Evolutionary conservation across 2,113 vertebrate genomes (phyloP).

Genomic region (Notothenia coriiceps): DNA sequence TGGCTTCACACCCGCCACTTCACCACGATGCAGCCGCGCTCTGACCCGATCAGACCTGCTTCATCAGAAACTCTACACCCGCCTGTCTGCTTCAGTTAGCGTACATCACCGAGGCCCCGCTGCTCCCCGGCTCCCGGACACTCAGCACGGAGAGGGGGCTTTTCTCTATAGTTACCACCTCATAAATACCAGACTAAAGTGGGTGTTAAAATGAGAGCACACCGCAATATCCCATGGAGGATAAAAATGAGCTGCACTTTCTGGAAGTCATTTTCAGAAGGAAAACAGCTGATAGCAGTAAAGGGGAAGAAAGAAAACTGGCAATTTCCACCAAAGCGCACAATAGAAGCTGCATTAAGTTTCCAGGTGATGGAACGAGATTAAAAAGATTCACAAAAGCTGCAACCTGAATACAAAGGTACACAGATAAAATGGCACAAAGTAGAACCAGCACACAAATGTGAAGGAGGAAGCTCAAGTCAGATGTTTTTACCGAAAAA

Average conservation of each 20-base stretch:
- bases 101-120: conserved; percentile 45
- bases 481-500: conserved; percentile 62
- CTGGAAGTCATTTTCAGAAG: conserved; percentile 43
- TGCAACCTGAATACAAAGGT: not conserved
- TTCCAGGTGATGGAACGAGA: not conserved
- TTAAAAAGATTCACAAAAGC: not conserved
- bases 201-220: conserved; percentile 71
- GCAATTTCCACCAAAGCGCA: not conserved
- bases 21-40: conserved; percentile 12
- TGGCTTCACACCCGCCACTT: conserved; percentile 30
- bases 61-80: conserved; percentile 55
- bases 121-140: conserved; percentile 24
- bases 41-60: conserved; percentile 59
- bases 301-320: conserved; percentile 16
- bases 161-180: conserved; percentile 68
- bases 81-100: conserved; percentile 62
- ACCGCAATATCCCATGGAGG: conserved; percentile 54
- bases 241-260: conserved; percentile 35
- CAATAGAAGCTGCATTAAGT: conserved; percentile 10
- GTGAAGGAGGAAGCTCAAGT: conserved; percentile 32
- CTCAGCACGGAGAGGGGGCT: conserved; percentile 35
- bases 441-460: conserved; percentile 1
- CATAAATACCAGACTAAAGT: conserved; percentile 76
- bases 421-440: not conserved
- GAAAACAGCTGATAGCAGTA: conserved; percentile 26